Percentiles rank a stretch among this genome's conserved stretches.
Conservation (phyloP, 2,888 invertebrate species). For the Nasonia oneida region DNA sequence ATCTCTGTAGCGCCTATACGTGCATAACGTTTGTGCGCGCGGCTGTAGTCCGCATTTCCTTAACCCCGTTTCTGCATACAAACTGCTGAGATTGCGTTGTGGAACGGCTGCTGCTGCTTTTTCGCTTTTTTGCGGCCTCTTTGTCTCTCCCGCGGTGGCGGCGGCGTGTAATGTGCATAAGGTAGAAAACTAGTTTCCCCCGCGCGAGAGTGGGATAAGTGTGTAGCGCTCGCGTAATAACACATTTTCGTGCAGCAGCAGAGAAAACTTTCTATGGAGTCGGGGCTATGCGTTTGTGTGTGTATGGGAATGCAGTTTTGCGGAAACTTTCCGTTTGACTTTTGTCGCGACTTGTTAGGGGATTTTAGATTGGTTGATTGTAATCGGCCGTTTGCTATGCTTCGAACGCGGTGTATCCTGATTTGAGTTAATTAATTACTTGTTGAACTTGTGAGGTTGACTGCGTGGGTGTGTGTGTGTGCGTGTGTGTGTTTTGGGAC, state of each 20-base stretch:
- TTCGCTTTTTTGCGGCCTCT: background rate
- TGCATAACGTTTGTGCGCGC: background rate
- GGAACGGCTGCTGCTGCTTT: background rate
- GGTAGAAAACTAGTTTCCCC: constrained; percentile 15
- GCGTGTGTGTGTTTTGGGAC: no score
- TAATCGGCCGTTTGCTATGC: background rate
- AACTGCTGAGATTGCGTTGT: background rate
- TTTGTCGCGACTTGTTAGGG: background rate
- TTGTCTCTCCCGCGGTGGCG: background rate
- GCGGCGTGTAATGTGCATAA: background rate
- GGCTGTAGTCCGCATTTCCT: background rate
- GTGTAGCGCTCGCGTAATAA: background rate
- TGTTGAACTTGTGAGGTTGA: no score
- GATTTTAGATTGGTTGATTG: background rate
- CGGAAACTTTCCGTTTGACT: background rate
- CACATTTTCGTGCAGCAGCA: background rate
- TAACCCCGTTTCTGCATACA: background rate
- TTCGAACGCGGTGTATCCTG: background rate
- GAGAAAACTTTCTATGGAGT: background rate
- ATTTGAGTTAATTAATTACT: background rate
- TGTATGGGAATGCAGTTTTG: background rate
- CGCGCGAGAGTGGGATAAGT: background rate
- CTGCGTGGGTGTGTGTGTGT: no score
- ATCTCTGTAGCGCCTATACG: background rate
- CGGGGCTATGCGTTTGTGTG: background rate